Percentiles rank a stretch among this genome's conserved stretches.
phyloP scores from a whole-genome alignment of 2,113 vertebrate genomes.

The Psammodynastes pulverulentus region DNA sequence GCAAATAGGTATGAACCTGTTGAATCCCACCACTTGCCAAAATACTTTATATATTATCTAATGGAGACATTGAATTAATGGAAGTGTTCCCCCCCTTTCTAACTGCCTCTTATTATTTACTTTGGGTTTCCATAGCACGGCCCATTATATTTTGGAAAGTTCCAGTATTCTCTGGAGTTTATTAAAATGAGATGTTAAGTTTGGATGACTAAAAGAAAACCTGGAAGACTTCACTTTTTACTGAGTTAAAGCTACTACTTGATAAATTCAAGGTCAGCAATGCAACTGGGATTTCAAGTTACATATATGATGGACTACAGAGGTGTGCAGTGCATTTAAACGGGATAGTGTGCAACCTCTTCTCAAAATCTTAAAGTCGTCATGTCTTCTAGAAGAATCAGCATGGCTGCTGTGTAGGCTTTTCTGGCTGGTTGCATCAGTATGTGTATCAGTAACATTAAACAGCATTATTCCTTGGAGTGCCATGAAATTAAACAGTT shows the following conservation, averaged over 20 bases:
- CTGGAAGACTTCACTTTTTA: not conserved
- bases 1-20: too few relatives aligned
- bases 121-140: not conserved
- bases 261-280: constrained; percentile 5
- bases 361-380: not conserved
- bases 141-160: not conserved
- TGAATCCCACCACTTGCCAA: too few relatives aligned
- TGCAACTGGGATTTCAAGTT: constrained; percentile 64
- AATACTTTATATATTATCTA: constrained; percentile 32
- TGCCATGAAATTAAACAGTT: not conserved
- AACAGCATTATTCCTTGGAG: not conserved
- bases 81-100: not conserved
- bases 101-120: not conserved
- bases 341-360: not conserved
- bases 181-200: not conserved
- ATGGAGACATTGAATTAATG: not conserved
- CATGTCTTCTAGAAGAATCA: not conserved
- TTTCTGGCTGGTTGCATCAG: not conserved
- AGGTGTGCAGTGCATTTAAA: not conserved
- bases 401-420: not conserved
- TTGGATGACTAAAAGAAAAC: not conserved
- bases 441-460: not conserved
- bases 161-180: not conserved
- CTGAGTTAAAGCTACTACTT: not conserved
- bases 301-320: constrained; percentile 13